Conservation (phyloP, 2,113 vertebrate genomes). For the Ochotona curzoniae region DNA sequence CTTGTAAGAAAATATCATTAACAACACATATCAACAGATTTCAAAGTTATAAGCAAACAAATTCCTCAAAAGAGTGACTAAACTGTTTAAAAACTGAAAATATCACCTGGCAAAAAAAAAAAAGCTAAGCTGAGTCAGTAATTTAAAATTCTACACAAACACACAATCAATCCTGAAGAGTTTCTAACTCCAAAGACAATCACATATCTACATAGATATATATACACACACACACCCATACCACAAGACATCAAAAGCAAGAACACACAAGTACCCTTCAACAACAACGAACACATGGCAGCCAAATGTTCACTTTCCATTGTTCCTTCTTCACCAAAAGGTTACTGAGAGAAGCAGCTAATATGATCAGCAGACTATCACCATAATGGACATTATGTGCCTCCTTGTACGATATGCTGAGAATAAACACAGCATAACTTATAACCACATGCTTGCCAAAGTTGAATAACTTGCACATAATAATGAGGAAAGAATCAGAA, state of each 20-base stretch:
- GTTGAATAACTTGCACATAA: background rate
- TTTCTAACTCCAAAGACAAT: background rate
- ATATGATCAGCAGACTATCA: background rate
- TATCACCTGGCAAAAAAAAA: background rate
- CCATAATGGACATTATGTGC: background rate
- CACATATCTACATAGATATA: background rate
- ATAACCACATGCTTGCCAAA: background rate
- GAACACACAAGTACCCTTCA: background rate
- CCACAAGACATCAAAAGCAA: background rate
- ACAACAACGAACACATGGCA: background rate
- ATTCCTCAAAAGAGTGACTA: background rate
- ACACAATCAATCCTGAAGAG: background rate
- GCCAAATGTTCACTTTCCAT: background rate
- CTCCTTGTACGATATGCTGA: background rate
- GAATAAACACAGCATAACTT: background rate
- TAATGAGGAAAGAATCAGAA: background rate
- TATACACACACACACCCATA: background rate
- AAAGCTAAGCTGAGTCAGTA: background rate
- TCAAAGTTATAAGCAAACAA: background rate
- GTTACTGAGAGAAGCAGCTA: background rate
- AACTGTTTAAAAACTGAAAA: slow-evolving; percentile 34
- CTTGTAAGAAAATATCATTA: background rate
- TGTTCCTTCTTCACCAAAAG: background rate
- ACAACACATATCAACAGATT: background rate
- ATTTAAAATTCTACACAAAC: slow-evolving; percentile 34